Conservation (phyloP, 2,113 vertebrate genomes). For the Agelaius tricolor region DNA sequence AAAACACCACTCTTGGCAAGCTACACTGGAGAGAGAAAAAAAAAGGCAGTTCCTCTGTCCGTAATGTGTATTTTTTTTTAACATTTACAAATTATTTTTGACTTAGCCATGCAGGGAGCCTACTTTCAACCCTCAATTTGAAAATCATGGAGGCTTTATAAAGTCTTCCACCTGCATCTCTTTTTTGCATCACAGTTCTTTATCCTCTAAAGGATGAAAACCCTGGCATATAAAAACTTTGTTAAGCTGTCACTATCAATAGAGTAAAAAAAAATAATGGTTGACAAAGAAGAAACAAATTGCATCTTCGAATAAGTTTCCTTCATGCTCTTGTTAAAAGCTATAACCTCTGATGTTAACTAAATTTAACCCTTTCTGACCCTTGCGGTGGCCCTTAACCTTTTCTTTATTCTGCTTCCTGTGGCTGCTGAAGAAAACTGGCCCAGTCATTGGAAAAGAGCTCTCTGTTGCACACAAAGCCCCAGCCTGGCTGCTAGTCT, state of each 20-base stretch:
- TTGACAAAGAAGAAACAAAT: constrained; percentile 84
- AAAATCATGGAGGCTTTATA: constrained; percentile 81
- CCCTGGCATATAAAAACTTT: constrained; percentile 78
- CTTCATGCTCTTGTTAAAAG: constrained; percentile 81
- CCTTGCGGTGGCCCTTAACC: constrained; percentile 78
- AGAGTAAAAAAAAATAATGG: constrained; percentile 72
- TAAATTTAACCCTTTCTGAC: constrained; percentile 81
- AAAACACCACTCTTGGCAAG: constrained; percentile 38
- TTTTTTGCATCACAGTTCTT: constrained; percentile 75
- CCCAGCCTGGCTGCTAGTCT: constrained; percentile 68
- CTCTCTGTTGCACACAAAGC: constrained; percentile 79
- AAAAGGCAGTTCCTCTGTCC: not conserved
- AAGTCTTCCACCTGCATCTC: constrained; percentile 81
- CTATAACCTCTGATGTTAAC: constrained; percentile 82
- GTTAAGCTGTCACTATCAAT: constrained; percentile 82
- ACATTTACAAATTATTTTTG: constrained; percentile 77
- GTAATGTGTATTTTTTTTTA: constrained; percentile 50
- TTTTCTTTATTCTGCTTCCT: constrained; percentile 80
- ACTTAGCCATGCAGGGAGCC: constrained; percentile 77
- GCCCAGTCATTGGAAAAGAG: constrained; percentile 72
- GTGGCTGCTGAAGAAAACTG: constrained; percentile 72
- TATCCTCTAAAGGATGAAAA: constrained; percentile 78
- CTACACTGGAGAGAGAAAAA: not conserved
- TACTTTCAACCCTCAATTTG: constrained; percentile 77
- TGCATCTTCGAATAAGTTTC: constrained; percentile 78